Conservation (phyloP, 2,113 vertebrate genomes). For the Nematolebias whitei region DNA sequence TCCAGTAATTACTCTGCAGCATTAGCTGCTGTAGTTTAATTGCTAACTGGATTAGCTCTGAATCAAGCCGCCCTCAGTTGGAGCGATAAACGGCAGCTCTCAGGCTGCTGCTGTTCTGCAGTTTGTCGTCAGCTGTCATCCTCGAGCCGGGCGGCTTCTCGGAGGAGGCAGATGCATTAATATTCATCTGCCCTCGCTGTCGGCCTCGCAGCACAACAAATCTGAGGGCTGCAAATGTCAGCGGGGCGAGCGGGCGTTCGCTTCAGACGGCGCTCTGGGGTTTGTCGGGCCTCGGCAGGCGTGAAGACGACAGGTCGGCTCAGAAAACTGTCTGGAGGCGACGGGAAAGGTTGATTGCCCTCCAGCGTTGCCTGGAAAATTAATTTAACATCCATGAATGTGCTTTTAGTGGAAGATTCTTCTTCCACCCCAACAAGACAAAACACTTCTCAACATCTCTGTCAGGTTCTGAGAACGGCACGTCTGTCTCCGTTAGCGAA, state of each 20-base stretch:
- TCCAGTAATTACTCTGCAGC: background rate
- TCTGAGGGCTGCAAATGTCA: constrained; percentile 55
- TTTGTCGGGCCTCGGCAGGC: constrained; percentile 11
- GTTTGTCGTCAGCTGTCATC: constrained; percentile 44
- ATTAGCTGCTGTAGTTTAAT: background rate
- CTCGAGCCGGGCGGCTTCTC: constrained; percentile 20
- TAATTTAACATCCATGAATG: background rate
- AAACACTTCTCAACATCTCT: background rate
- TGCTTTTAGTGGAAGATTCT: background rate
- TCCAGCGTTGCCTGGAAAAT: rapidly evolving
- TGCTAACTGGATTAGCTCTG: background rate
- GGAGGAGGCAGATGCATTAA: constrained; percentile 43
- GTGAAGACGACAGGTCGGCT: constrained; percentile 1
- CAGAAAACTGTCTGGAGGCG: background rate
- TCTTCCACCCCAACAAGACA: background rate
- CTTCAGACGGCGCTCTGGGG: background rate
- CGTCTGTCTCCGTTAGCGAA: too few species aligned
- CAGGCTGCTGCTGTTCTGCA: background rate
- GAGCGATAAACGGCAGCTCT: background rate
- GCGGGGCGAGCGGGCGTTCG: constrained; percentile 9
- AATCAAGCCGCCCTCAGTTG: background rate
- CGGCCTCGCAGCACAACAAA: constrained; percentile 38
- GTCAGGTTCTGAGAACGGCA: background rate
- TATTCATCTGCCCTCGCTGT: constrained; percentile 53
- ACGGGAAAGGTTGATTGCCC: background rate